These are phyloP conservation scores for Amphiura filiformis DNA, from an alignment of 35 echinoderm and acorn worm genomes.

Conservation along the genomic window DNA sequence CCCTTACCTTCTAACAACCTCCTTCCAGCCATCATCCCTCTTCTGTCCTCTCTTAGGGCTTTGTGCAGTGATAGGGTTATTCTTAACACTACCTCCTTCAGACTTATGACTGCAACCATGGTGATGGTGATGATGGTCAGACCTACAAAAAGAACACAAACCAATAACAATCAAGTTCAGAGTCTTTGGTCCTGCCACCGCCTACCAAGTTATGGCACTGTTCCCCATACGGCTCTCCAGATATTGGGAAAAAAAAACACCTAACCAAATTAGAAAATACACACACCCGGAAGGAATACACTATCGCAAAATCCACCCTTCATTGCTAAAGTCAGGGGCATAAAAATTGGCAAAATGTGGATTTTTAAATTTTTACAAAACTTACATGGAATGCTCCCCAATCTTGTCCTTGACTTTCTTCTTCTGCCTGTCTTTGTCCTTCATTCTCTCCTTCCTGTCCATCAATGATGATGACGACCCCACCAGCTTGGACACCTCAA, in stretches of 20 bases:
- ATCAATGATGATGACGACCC: not conserved
- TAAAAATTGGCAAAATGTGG: too few species aligned
- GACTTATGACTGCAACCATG: conserved; percentile 59
- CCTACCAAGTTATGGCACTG: too few species aligned
- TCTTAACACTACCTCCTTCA: conserved; percentile 47
- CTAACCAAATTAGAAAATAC: too few species aligned
- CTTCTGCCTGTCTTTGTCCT: conserved; percentile 54
- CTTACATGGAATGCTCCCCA: conserved; percentile 74
- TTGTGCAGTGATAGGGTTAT: conserved; percentile 44
- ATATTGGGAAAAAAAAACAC: too few species aligned
- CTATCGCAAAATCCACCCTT: too few species aligned
- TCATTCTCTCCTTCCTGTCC: conserved; percentile 59
- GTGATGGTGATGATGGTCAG: not conserved
- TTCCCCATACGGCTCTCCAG: too few species aligned
- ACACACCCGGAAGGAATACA: too few species aligned
- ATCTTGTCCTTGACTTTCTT: conserved; percentile 52
- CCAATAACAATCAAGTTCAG: too few species aligned
- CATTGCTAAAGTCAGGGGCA: too few species aligned
- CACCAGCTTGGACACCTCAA: not conserved
- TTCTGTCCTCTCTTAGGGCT: conserved; percentile 89
- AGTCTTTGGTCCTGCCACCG: too few species aligned
- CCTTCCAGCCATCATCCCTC: conserved; percentile 87
- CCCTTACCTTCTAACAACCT: conserved; percentile 88
- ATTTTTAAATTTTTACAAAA: too few species aligned
- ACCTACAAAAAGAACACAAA: not conserved